These are phyloP conservation scores for Drosophila heteroneura DNA, from an alignment of 2,888 invertebrate genomes.

Conservation along the genomic window DNA sequence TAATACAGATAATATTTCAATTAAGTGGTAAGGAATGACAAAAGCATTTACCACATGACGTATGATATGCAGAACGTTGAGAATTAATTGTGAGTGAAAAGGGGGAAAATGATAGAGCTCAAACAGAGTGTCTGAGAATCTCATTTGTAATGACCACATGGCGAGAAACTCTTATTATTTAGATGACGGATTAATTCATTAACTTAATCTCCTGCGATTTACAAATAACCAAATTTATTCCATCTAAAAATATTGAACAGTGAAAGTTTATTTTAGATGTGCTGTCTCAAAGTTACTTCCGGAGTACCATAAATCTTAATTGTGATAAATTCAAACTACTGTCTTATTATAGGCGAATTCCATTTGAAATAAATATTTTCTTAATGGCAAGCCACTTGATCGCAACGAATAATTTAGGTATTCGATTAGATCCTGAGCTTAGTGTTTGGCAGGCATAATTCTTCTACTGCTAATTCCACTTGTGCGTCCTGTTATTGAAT, in stretches of 20 bases:
- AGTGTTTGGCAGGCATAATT: not conserved
- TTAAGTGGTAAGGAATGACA: conserved; percentile 27
- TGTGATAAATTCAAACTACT: no score
- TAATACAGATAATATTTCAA: conserved; percentile 52
- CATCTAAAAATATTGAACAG: not conserved
- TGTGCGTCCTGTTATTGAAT: not conserved
- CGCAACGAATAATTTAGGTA: not conserved
- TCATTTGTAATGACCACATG: not conserved
- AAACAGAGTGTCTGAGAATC: not conserved
- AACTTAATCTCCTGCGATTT: not conserved
- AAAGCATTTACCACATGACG: conserved; percentile 34
- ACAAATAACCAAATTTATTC: not conserved
- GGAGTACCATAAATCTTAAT: not conserved
- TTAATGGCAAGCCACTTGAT: not conserved
- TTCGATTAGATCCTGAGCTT: not conserved
- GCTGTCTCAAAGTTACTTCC: not conserved
- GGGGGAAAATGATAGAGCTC: not conserved
- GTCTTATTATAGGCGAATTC: not conserved
- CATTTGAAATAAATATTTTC: not conserved
- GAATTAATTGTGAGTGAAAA: not conserved
- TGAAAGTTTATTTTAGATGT: not conserved
- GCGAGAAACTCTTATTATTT: not conserved
- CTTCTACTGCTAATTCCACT: not conserved
- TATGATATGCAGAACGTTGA: conserved; percentile 25
- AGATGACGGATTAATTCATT: not conserved